Percentiles rank a stretch among this genome's conserved stretches.
Evolutionary conservation across 1,140 invertebrate genomes (phyloP).

Genomic region (Platorchestia sp.): DNA sequence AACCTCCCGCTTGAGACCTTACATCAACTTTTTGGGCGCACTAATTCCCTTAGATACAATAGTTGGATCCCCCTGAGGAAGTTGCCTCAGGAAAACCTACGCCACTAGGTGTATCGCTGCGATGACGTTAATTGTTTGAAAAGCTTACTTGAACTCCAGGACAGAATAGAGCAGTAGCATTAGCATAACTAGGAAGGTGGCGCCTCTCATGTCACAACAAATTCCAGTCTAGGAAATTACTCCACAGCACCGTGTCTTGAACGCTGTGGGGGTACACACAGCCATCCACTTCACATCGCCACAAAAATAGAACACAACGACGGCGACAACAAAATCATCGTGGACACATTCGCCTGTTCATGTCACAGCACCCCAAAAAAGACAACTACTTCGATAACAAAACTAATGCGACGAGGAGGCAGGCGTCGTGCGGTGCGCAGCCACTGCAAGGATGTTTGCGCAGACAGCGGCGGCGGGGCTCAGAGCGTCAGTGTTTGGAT

Average conservation of each 20-base stretch:
- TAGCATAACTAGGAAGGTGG: not conserved
- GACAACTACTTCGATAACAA: not conserved
- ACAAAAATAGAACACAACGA: not conserved
- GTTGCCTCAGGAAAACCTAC: too few relatives aligned
- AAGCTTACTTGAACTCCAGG: not conserved
- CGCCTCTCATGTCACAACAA: not conserved
- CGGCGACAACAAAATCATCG: not conserved
- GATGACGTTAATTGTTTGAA: too few relatives aligned
- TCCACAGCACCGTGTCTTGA: not conserved
- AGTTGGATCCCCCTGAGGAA: too few relatives aligned
- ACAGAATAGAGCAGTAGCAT: not conserved
- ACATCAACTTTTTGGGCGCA: too few relatives aligned
- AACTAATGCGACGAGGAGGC: not conserved
- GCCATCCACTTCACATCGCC: not conserved
- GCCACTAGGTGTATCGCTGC: too few relatives aligned
- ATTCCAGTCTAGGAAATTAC: not conserved
- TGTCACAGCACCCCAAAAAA: not conserved
- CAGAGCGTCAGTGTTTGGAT: constrained; percentile 16
- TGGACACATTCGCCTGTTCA: too few relatives aligned
- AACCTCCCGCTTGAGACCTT: too few relatives aligned
- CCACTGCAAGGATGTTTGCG: constrained; percentile 22
- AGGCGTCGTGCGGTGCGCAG: not conserved
- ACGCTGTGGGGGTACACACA: not conserved
- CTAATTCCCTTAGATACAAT: too few relatives aligned
- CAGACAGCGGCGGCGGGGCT: not conserved